phyloP scores from a whole-genome alignment of 1,140 invertebrate species.

The Cyclargus thomasi region DNA sequence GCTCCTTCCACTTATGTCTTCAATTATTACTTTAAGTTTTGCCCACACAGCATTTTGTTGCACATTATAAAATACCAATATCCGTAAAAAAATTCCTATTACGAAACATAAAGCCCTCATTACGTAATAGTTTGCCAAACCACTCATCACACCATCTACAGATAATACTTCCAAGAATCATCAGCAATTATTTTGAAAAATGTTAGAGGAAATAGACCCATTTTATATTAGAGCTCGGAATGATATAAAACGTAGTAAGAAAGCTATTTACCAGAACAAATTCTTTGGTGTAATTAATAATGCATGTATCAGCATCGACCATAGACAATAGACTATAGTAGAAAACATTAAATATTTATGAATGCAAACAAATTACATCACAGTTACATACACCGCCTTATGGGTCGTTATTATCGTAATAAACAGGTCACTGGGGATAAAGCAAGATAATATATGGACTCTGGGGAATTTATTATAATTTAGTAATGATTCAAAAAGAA shows the following conservation, averaged over 20 bases:
- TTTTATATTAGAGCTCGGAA: too few species aligned
- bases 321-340: not conserved
- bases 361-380: not conserved
- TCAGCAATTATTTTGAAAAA: not conserved
- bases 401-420: not conserved
- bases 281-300: not conserved
- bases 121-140: not conserved
- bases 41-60: too few species aligned
- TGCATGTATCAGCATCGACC: not conserved
- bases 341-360: not conserved
- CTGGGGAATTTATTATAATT: not conserved
- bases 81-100: not conserved
- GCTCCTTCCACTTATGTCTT: too few species aligned
- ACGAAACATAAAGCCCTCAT: not conserved
- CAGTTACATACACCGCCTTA: not conserved
- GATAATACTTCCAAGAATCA: too few species aligned
- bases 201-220: too few species aligned
- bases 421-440: not conserved
- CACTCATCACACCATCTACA: not conserved
- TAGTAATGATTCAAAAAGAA: not conserved
- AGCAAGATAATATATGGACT: not conserved
- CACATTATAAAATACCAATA: not conserved
- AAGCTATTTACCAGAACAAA: too few species aligned
- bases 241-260: too few species aligned
- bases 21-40: too few species aligned